phyloP scores from a whole-genome alignment of 53 echinoderm and acorn worm species.

The Glandiceps talaboti region DNA sequence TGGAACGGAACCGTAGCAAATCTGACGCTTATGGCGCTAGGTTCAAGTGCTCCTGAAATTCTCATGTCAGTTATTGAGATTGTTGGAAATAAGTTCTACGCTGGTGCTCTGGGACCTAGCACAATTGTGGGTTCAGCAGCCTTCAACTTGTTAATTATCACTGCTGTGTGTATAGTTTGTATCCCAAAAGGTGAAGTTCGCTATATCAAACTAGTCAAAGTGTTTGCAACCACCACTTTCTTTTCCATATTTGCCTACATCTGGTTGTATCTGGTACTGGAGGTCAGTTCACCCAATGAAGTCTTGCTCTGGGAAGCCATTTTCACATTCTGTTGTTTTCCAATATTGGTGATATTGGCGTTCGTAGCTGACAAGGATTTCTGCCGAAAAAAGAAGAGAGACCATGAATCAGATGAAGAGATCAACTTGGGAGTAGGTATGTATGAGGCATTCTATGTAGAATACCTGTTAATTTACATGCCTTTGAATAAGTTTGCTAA shows the following conservation, averaged over 20 bases:
- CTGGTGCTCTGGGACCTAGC: slow-evolving; percentile 81
- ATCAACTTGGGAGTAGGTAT: slow-evolving; percentile 46
- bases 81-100: slow-evolving; percentile 47
- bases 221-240: slow-evolving; percentile 63
- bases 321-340: slow-evolving; percentile 81
- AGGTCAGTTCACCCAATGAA: slow-evolving; percentile 44
- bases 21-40: slow-evolving; percentile 84
- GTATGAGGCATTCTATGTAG: too few species aligned
- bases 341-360: slow-evolving; percentile 59
- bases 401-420: slow-evolving; percentile 54
- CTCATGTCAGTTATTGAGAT: slow-evolving; percentile 83
- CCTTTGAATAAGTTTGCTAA: too few species aligned
- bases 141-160: slow-evolving; percentile 81
- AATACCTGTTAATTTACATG: too few species aligned
- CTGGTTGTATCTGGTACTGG: slow-evolving; percentile 73
- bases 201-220: slow-evolving; percentile 60
- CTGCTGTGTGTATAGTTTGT: slow-evolving; percentile 55
- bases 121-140: slow-evolving; percentile 96
- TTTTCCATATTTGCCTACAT: slow-evolving; percentile 89
- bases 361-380: slow-evolving; percentile 89
- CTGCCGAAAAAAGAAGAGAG: slow-evolving; percentile 76
- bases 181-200: slow-evolving; percentile 52
- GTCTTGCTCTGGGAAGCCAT: slow-evolving; percentile 82
- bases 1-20: slow-evolving; percentile 98
- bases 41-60: slow-evolving; percentile 88